Evolutionary conservation across 2,113 vertebrate genomes (phyloP), one percentile per base, ranked within the genome.

Genomic region (Osmerus eperlanus): DNA sequence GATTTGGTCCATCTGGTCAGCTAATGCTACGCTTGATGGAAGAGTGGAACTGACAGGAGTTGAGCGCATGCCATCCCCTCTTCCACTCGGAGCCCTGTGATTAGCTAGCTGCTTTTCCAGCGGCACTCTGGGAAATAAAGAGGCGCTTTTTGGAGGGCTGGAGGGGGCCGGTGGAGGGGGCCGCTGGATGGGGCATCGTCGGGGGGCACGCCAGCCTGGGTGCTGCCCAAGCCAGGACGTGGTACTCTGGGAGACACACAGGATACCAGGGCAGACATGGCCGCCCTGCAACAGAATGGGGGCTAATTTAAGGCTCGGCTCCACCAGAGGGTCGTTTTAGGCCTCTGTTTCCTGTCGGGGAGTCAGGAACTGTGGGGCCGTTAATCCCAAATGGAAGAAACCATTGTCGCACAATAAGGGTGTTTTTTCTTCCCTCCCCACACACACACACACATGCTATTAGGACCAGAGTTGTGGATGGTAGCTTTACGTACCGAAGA

Each of bases 1-100:
- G 73, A 71, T 68, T 74, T 60, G 67, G 68, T 79, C 74, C 73
- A 79, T 82, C 80, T 76, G 80, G 41, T 65, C 58, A 21, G 73
- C 51, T 70, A 58, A 70, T 73, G 55, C 32, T 9, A 67, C 41
- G 66, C 25, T 71, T 60, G 70, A 78, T 47, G 67, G 62, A 47
- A 21, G 55, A 81, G 67, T 72, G 64, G 77, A 82, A 73, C 52
- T 73, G 80, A 79, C 74, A 65, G 73, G 54, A 59, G 61, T 72
- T 78, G 73, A 78, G 52, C 66, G 65, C 16, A 53, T 66, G 80
- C 73, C 73, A 67, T 67, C 56, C 65, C 61, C 70, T 75, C 53
- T 25, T 68, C 72, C 63, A 68, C 68, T 23, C 58, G 53, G 56
- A 29, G 65, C 19, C 51, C 5, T 15, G 21, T 78, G 72, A 81